Evolutionary conservation across 1,140 invertebrate genomes (phyloP).

Genomic region (Neuroterus valhalla): DNA sequence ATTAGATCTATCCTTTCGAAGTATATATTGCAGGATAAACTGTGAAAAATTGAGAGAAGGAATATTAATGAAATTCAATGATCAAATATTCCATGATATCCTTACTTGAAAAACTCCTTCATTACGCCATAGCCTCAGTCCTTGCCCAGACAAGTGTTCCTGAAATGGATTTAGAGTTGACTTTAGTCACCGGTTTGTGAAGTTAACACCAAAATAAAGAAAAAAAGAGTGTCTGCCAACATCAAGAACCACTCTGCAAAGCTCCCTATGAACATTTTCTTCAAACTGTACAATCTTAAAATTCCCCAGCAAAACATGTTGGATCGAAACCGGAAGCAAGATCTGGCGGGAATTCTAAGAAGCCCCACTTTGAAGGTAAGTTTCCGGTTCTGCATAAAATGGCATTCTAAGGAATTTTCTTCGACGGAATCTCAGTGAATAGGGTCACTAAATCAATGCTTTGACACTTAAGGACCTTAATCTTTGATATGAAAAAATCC

Average conservation of each 20-base stretch:
- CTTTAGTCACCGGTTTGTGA: constrained; percentile 26
- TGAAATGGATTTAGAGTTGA: constrained; percentile 19
- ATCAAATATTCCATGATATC: not conserved
- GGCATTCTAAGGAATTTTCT: constrained; percentile 8
- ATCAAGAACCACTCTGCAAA: not conserved
- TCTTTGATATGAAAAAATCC: not conserved
- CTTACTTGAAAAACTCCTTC: constrained; percentile 12
- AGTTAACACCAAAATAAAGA: constrained; percentile 5
- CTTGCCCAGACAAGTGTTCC: not conserved
- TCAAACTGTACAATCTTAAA: not conserved
- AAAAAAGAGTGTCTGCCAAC: constrained; percentile 26
- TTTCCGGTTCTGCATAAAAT: not conserved
- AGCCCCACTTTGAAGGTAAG: not conserved
- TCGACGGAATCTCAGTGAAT: not conserved
- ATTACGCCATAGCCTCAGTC: not conserved
- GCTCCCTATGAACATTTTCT: not conserved
- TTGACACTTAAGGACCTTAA: not conserved
- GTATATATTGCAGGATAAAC: not conserved
- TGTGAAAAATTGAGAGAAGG: not conserved
- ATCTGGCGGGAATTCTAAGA: constrained; percentile 14
- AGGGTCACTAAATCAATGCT: not conserved
- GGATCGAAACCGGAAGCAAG: not conserved
- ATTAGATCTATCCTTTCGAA: not conserved
- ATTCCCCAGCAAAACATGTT: not conserved
- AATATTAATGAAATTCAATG: not conserved